A percentile compares a stretch with the other conserved stretches of the same genome.
Evolutionary conservation across 2,797 vertebrate genomes (phyloP).

Genomic region (Steatocranus sp.): DNA sequence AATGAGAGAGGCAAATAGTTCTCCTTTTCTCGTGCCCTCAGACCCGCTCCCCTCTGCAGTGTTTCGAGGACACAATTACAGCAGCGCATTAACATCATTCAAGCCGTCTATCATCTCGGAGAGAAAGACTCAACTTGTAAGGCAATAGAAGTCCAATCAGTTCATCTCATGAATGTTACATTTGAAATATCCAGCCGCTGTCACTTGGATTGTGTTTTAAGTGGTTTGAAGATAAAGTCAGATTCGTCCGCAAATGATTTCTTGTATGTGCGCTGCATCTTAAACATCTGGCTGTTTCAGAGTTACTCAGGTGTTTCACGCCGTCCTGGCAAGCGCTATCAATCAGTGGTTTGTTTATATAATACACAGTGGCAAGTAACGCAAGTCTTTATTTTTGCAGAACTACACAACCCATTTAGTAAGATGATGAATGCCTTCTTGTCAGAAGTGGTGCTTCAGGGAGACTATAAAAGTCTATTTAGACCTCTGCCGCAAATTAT

Average conservation of each 20-base stretch:
- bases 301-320: background rate
- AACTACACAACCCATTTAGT: constrained; percentile 10
- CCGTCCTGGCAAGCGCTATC: background rate
- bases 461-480: constrained; percentile 19
- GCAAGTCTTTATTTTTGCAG: background rate
- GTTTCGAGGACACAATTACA: background rate
- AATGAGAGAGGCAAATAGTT: constrained; percentile 17
- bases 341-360: background rate
- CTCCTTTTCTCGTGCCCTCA: background rate
- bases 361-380: background rate
- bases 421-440: constrained; percentile 20
- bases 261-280: background rate
- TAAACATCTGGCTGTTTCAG: background rate
- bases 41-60: background rate
- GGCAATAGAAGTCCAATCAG: background rate
- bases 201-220: background rate
- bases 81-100: background rate
- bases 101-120: constrained; percentile 12
- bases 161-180: background rate
- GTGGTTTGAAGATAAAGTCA: background rate
- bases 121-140: background rate
- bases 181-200: background rate
- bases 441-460: constrained; percentile 8
- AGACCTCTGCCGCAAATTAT: constrained; percentile 17
- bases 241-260: background rate